Conservation (phyloP, 2,797 vertebrate genomes). For the Orientallactaga sibirica region DNA sequence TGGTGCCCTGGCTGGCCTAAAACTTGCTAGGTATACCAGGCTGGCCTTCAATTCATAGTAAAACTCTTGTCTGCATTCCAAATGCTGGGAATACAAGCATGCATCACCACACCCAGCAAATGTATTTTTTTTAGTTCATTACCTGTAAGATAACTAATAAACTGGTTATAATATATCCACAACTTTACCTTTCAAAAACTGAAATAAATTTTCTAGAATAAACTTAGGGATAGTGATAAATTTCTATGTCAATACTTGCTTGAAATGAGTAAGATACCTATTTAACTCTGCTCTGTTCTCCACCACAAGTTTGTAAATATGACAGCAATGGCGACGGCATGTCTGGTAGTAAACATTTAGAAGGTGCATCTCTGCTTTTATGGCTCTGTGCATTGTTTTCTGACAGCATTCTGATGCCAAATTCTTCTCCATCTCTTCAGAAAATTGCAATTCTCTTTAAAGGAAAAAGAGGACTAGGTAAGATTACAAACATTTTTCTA, state of each 20-base stretch:
- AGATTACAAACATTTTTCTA: background rate
- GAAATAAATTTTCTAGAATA: background rate
- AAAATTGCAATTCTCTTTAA: constrained; percentile 77
- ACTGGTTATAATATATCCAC: background rate
- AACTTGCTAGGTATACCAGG: background rate
- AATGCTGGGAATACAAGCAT: background rate
- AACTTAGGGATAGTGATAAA: background rate
- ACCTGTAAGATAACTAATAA: background rate
- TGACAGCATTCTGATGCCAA: constrained; percentile 68
- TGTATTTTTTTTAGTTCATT: background rate
- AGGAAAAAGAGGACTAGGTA: constrained; percentile 45
- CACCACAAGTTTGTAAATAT: constrained; percentile 82
- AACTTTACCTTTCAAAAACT: background rate
- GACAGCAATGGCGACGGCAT: constrained; percentile 90
- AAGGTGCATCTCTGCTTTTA: constrained; percentile 89
- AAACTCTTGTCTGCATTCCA: background rate
- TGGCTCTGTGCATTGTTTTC: constrained; percentile 74
- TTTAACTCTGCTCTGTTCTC: constrained; percentile 63
- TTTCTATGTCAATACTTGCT: background rate
- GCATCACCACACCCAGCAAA: background rate
- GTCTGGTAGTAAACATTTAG: constrained; percentile 88
- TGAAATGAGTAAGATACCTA: constrained; percentile 68
- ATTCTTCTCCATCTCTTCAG: constrained; percentile 58
- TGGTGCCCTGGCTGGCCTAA: background rate
- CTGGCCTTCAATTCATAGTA: background rate